Percentiles rank a stretch among this genome's conserved stretches.
Conservation (phyloP, 2,888 invertebrate genomes). For the Antheraea yamamai region DNA sequence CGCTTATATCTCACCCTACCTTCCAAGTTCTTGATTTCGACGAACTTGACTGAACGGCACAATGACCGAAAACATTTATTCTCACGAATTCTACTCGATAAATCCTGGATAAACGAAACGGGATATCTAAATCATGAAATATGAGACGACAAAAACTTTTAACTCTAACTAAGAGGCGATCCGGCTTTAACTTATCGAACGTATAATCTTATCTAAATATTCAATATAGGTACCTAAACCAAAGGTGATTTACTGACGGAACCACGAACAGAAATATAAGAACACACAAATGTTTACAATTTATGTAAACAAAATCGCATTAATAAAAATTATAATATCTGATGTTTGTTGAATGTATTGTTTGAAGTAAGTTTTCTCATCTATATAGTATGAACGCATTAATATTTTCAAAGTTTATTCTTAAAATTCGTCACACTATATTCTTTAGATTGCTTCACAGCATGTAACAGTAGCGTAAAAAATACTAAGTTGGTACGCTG, state of each 20-base stretch:
- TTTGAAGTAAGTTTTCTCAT: neutral
- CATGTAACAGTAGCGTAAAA: neutral
- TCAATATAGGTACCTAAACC: too few relatives aligned
- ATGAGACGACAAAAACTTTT: neutral
- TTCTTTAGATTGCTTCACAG: neutral
- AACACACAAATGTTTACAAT: neutral
- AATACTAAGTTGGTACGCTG: too few relatives aligned
- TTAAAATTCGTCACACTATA: neutral
- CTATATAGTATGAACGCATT: neutral
- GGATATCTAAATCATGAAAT: neutral
- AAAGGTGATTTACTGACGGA: neutral
- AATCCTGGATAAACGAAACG: neutral
- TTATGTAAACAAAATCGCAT: neutral
- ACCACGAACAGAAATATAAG: neutral
- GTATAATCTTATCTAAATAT: too few relatives aligned
- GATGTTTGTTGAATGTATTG: neutral
- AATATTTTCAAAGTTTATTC: neutral
- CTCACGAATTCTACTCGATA: neutral
- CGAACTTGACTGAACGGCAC: constrained; percentile 64
- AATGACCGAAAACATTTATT: neutral
- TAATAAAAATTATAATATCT: neutral
- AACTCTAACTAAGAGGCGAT: neutral
- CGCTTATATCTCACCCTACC: constrained; percentile 50
- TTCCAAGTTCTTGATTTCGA: constrained; percentile 70
- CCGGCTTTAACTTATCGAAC: neutral